Base-by-base conservation (phyloP, 2,888 invertebrate genomes). In the Maniola hyperantus region DNA sequence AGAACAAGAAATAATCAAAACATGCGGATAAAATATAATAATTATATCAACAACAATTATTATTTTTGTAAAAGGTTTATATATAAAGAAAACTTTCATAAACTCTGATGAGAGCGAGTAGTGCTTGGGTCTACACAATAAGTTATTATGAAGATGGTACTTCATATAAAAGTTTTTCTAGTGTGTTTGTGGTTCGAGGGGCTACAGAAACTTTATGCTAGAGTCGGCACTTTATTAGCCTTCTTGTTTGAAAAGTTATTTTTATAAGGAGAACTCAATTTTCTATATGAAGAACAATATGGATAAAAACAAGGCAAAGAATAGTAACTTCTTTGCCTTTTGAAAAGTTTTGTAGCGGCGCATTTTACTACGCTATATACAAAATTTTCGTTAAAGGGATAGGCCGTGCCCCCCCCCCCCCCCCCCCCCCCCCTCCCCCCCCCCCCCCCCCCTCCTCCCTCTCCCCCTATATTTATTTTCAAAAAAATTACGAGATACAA, bases 131-230 rank as follows among this genome's bases (percentile, higher is more conserved):
- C 18, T 36, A 34, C 8, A 36, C 36, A 34, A 36, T 15, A 18
- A 36, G 18, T 15, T 54, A 36, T 54, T 54, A 54, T 36, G 15
- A 54, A 36, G 36, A 54, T 54, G 13, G 18, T 51, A 36, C 10
- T 54, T 54, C 34, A 54, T 54, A 36, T 33, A 36, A 18, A 54
- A 54, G 15, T 54, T 54, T 54, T 15, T 26, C 26, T 51, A 20
- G 50, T 36, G 6, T 54, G 18, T 54, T 54, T 54, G 33, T 54
- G 34, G 36, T 54, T 10, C 54, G n/a, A 15, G 26, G 4, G 36
- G 18, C 11, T 26, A 51, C 50, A 15, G 48, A 48, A 51, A 54
- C 10, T 34, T 18, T 10, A 7, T 13, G 13, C 2, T 26, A 13
- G 15, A 54, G 36, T 33, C 36, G 36, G 54, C 54, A 54, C 54